A percentile compares a stretch with the other conserved stretches of the same genome.
Conservation (phyloP, 2,797 vertebrate genomes). For the Nannoperca obscura region DNA sequence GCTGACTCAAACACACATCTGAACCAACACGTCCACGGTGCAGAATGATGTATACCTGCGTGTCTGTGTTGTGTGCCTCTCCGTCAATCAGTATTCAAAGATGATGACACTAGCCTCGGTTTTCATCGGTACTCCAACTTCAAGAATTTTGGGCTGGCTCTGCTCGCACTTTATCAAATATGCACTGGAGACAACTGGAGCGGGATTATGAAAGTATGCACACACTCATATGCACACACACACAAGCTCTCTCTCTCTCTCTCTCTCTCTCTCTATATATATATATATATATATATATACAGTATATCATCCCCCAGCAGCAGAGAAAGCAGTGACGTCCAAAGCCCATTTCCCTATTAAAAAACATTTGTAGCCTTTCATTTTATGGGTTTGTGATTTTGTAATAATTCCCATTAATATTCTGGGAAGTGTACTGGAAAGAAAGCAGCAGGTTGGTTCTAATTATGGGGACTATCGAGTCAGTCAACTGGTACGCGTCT, state of each 20-base stretch:
- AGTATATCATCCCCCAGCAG: neutral
- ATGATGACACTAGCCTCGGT: neutral
- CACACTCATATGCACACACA: slow-evolving; percentile 7
- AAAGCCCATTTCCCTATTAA: too few relatives aligned
- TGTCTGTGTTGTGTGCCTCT: neutral
- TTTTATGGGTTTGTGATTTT: too few relatives aligned
- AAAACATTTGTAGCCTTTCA: too few relatives aligned
- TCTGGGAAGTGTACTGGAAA: too few relatives aligned
- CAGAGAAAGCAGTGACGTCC: too few relatives aligned
- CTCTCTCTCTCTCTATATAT: too few relatives aligned
- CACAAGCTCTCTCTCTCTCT: too few relatives aligned
- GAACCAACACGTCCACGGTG: neutral
- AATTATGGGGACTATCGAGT: too few relatives aligned
- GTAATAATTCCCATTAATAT: too few relatives aligned
- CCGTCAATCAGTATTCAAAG: slow-evolving; percentile 20
- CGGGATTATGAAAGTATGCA: slow-evolving; percentile 20
- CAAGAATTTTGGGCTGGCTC: slow-evolving; percentile 12
- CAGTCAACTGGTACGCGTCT: neutral
- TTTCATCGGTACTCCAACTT: slow-evolving; percentile 9
- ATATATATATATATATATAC: too few relatives aligned
- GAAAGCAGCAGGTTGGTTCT: too few relatives aligned
- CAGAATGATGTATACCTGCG: neutral
- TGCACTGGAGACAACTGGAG: slow-evolving; percentile 50
- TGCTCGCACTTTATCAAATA: slow-evolving; percentile 28
- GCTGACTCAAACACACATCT: neutral